Base-by-base conservation (phyloP, 2,888 invertebrate genomes). In the Caenorhabditis angaria region DNA sequence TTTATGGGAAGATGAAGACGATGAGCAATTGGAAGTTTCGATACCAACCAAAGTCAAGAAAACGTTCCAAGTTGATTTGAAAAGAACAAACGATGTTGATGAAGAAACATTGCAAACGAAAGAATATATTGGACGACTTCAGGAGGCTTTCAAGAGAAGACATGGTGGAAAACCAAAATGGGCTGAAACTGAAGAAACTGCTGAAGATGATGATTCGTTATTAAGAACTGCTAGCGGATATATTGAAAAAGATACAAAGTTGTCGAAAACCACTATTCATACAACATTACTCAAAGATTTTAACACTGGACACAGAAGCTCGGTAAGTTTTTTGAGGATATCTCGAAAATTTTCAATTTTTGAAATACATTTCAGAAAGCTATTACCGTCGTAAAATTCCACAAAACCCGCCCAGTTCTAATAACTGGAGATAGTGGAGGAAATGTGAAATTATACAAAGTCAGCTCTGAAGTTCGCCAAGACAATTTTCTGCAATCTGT, bases 1-100 rank as follows among this genome's bases (percentile, higher is more conserved):
- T 1, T 74, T 74, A 14, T 78, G 78, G 78, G 57, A 69, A 47
- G 76, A 78, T 48, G 78, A 78, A 28, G 78, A 78, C 29, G 76
- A 71, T 29, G 71, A 65, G 14, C 50, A 70, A 29, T 28, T 65
- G 18, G 70, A 67, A 18, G 54, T 78, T 12, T 25, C 55, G 0
- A 57, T 78, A 0, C 74, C 78, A 8, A 72, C 51, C 22, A 72
- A 63, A 55, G 65, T 70, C 18, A 74, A 71, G 47, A 76, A 74
- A 56, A 72, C 71, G 10, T 47, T 64, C 25, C 28, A 65, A 50
- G 65, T 61, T 3, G 69, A 76, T 24, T 32, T 78, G 56, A 71
- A 76, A 51, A 56, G 61, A 61, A 68, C 57, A 5, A 72, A 74
- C 2, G 78, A 78, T 41, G 65, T 59, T 18, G 71, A 59, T 10